Base-by-base conservation (phyloP, 2,113 vertebrate species). In the Alethe castanea region DNA sequence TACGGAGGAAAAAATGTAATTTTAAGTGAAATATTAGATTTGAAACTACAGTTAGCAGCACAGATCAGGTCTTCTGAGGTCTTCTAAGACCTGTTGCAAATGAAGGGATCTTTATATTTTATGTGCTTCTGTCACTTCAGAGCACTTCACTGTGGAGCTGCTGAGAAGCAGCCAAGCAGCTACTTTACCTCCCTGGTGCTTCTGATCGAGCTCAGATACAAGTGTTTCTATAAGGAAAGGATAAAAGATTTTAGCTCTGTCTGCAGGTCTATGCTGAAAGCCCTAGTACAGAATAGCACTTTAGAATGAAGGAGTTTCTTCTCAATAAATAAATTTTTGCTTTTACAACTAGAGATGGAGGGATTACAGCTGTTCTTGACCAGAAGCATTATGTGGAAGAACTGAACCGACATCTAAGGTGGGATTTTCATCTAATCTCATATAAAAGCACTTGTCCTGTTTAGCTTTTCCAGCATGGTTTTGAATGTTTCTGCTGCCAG, bases 351-450 rank as follows among this genome's bases (percentile, higher is more conserved):
- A 98, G 99, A 91, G 98, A 99, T 48, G 86, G 97, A 77, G 99
- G 99, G 94, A 99, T 99, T 96, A 99, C 99, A 10, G 98, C 98
- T 94, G 99, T 99, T 87, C 98, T 99, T 64, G 99, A 99, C 96
- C 99, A 99, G 97, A 99, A 99, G 96, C 99, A 99, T 97, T 99
- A 99, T 47, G 99, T 99, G 22, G 99, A 99, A 96, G 99, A 99
- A 88, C 97, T 99, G 59, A 99, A 99, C 95, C 98, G 99, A 36
- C 98, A 99, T 88, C 97, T 99, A 35, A 99, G 98, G 98, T 98
- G 94, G n/a, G 96, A 60, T 87, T 86, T 67, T 10, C 12, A 14
- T 76, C 77, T 47, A 0, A 74, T 84, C 57, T 87, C 31, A 48
- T 72, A 24, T 65, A n/a, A 19, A 67, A 69, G 44, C 16, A 47